Base-by-base conservation (phyloP, 1,140 invertebrate species). In the Ceratina australensis region DNA sequence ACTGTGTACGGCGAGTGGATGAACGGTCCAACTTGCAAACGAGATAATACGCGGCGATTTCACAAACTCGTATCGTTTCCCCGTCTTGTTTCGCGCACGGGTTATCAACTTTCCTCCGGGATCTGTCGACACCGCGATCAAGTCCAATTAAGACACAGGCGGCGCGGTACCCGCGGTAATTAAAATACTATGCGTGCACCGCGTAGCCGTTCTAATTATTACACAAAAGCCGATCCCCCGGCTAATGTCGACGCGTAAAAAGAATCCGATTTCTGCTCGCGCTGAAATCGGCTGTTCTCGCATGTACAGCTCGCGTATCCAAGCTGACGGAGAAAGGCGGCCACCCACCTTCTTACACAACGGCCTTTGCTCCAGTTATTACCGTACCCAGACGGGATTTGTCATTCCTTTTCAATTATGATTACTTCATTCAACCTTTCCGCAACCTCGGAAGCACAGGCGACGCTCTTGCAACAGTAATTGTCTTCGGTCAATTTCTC, bases 291-390 rank as follows among this genome's bases (percentile, higher is more conserved):
- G 49, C 33, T 69, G 65, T 69, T 69, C 42, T 64, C 52, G 74
- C 67, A 68, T 64, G 56, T 71, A 50, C 61, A 22, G 18, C 56
- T 49, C 64, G 49, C 64, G 59, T 52, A 33, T 66, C 73, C 80
- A 83, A 83, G 54, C 72, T n/a, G 20, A 26, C 57, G 28, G 83
- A 85, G 83, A 85, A 85, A 85, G 83, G 83, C 83, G 79, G 78
- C 82, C 83, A 85, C 81, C 83, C 83, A 85, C 83, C 57, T 68
- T 64, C 69, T 85, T 85, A 83, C 83, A 85, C 82, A 85, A 85
- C 82, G 64, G 16, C n/a, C 69, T 68, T 72, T 83, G 83, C 81
- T 85, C 82, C 79, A 83, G 83, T 85, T 85, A 85, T 85, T 84
- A 85, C 33, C 33, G 79, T 84, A n/a, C 52, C 52, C 52, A 49